Evolutionary conservation across 2,113 vertebrate genomes (phyloP), one percentile per base, ranked within the genome.

Genomic region (Pan paniscus): DNA sequence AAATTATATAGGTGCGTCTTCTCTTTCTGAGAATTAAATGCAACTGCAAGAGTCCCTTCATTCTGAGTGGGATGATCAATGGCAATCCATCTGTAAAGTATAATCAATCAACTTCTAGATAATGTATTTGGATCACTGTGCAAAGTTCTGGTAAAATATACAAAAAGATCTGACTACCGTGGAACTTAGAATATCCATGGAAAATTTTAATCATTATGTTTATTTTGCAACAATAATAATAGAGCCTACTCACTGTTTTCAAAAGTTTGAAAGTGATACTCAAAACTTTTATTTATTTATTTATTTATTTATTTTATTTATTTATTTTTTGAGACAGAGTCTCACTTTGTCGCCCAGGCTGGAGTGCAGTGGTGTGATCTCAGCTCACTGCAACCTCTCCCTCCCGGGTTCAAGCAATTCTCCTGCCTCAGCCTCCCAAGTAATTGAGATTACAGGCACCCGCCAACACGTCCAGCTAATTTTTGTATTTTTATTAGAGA

Each of bases 221-320:
- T 76, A 50, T 68, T 48, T 91, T 82, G 16, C 25, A 94, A 40
- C 48, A 70, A 68, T 88, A 76, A 75, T 79, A 96, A 96, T n/a
- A 46, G 0, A 43, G 3, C 23, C 75, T 64, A 22, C n/a, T 30
- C 72, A 50, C 17, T 93, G 9, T 46, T 46, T 46, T 46, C 46
- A 46, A 46, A 46, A 46, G 46, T 46, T 46, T 46, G 8, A 46
- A 46, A 46, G 46, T 46, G 8, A 46, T 10, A n/a, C 25, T 38
- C 46, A 81, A 73, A 13, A 25, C 46, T 80, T 64, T 64, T 30
- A 6, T 64, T 12, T 13, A 30, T 64, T 12, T 13, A 30, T 1
- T 30, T 27, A 17, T 61, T 61, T 13, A 14, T 61, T 61, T 61
- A 4, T 25, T 25, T 9, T 5, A 10, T 3, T 27, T 27, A 1